Conservation (phyloP, 2,113 vertebrate species). For the Leptosomus discolor region DNA sequence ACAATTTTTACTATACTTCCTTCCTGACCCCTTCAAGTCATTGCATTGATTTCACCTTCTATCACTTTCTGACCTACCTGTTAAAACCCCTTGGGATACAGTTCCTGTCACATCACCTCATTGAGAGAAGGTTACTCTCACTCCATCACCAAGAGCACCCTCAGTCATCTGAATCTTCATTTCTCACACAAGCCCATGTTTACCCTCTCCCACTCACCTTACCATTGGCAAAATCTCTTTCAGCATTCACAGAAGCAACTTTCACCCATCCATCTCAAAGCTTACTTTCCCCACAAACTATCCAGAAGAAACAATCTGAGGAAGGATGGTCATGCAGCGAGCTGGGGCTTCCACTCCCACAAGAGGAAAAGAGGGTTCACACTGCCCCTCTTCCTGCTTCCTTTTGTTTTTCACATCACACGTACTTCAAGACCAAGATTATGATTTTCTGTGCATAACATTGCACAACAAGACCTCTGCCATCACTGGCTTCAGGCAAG, state of each 20-base stretch:
- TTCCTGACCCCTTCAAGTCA: background rate
- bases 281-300: background rate
- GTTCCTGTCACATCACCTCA: background rate
- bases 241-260: background rate
- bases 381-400: background rate
- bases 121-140: background rate
- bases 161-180: background rate
- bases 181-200: background rate
- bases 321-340: background rate
- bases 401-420: background rate
- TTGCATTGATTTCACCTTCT: background rate
- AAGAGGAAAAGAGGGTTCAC: background rate
- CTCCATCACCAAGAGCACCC: background rate
- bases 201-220: background rate
- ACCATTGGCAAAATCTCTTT: background rate
- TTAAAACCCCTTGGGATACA: background rate
- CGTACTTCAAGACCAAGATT: accelerated
- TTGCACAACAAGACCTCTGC: background rate
- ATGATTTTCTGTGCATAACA: background rate
- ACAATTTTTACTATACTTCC: background rate
- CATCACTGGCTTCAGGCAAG: background rate
- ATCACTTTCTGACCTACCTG: background rate
- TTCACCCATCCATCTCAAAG: background rate
- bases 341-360: background rate
- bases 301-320: background rate